These are phyloP conservation scores for Hippoglossus stenolepis DNA, from an alignment of 2,113 vertebrate species.

Conservation along the genomic window DNA sequence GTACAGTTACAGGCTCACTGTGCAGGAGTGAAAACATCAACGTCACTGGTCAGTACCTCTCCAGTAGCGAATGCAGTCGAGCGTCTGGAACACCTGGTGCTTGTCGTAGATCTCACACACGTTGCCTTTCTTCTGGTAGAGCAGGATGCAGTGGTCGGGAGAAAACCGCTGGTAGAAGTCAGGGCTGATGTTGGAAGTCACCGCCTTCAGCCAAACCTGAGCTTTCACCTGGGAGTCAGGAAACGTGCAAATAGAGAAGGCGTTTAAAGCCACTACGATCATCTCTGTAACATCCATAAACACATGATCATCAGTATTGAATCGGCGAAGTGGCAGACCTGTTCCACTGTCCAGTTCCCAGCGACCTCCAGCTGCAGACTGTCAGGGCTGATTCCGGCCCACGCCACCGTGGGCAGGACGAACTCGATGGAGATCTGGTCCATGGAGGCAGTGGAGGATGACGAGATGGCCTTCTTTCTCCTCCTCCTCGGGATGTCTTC, in stretches of 20 bases:
- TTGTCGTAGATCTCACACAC: conserved; percentile 98
- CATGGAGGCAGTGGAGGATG: conserved; percentile 80
- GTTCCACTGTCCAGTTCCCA: conserved; percentile 93
- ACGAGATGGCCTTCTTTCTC: conserved; percentile 90
- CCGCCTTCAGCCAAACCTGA: conserved; percentile 93
- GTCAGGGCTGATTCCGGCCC: conserved; percentile 82
- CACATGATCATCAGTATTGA: not conserved
- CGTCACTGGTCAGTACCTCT: conserved; percentile 72
- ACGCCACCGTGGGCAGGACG: conserved; percentile 88
- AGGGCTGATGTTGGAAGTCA: conserved; percentile 85
- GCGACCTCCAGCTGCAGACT: conserved; percentile 87
- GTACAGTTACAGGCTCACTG: not conserved
- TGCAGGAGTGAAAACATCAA: not conserved
- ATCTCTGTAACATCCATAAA: not conserved
- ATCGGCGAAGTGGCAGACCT: conserved; percentile 50
- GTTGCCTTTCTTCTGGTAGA: conserved; percentile 96
- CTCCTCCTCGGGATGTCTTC: conserved; percentile 89
- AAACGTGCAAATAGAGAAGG: not conserved
- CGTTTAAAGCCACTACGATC: not conserved
- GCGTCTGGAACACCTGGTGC: conserved; percentile 95
- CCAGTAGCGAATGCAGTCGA: conserved; percentile 97
- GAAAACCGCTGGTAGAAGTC: conserved; percentile 91
- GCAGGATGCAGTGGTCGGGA: conserved; percentile 92
- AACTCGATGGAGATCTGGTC: conserved; percentile 93
- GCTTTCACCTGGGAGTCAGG: conserved; percentile 87